phyloP scores from a whole-genome alignment of 2,888 invertebrate genomes.

The Metalampra italica region DNA sequence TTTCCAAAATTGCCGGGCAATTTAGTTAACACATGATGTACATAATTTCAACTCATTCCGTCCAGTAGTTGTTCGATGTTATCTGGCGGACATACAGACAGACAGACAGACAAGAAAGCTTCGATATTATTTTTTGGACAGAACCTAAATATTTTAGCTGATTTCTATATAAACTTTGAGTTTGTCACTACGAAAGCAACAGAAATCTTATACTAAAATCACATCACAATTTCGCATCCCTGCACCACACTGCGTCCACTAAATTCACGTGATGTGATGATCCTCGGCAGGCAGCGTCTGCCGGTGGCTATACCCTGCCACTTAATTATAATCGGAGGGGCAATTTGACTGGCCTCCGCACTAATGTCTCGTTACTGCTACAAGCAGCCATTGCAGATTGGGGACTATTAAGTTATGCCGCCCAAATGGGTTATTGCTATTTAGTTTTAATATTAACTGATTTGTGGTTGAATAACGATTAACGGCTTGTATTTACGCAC shows the following conservation, averaged over 20 bases:
- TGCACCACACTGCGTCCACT: constrained; percentile 13
- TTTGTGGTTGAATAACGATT: not conserved
- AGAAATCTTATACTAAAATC: too few species aligned
- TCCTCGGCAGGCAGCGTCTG: constrained; percentile 40
- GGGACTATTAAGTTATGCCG: constrained; percentile 19
- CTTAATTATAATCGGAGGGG: constrained; percentile 59
- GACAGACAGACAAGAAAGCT: too few species aligned
- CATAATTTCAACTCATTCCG: too few species aligned
- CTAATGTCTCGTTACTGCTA: constrained; percentile 45
- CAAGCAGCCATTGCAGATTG: constrained; percentile 15
- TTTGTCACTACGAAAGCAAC: too few species aligned
- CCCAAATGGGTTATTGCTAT: constrained; percentile 18
- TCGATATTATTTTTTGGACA: too few species aligned
- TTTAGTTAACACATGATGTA: too few species aligned
- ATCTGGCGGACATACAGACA: too few species aligned
- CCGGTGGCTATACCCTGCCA: constrained; percentile 44
- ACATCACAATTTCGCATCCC: not conserved
- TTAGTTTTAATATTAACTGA: constrained; percentile 9
- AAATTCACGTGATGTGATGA: constrained; percentile 41
- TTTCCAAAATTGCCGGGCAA: too few species aligned
- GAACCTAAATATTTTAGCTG: too few species aligned
- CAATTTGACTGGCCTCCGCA: constrained; percentile 51
- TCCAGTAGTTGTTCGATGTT: too few species aligned
- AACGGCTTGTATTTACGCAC: too few species aligned
- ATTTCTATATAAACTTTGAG: too few species aligned